Conservation (phyloP, 2,888 invertebrate species). For the Onthophagus sagittarius region DNA sequence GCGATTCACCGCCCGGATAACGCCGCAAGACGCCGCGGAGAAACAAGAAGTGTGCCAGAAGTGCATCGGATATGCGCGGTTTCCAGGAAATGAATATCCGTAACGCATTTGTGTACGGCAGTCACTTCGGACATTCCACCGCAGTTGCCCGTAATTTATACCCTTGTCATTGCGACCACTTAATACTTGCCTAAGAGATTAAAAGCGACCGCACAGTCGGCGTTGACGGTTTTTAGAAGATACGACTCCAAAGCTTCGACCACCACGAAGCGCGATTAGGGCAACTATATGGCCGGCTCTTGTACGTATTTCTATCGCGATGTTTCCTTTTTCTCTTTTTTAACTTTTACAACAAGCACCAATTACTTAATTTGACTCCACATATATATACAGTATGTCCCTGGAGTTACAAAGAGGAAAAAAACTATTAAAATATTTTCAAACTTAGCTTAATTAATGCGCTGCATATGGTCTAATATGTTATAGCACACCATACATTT, state of each 20-base stretch:
- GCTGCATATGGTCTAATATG: no score
- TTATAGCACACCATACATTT: no score
- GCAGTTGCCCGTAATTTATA: not conserved
- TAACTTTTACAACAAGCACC: not conserved
- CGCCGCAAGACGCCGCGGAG: not conserved
- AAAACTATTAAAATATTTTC: no score
- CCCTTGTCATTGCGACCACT: not conserved
- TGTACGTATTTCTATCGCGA: not conserved
- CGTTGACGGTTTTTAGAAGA: not conserved
- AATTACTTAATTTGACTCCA: not conserved
- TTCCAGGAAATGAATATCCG: not conserved
- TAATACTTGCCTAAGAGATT: not conserved
- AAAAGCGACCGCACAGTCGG: not conserved
- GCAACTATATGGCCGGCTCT: not conserved
- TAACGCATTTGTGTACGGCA: not conserved
- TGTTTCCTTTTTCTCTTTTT: not conserved
- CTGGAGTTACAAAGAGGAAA: no score
- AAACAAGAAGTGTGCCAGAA: constrained; percentile 8
- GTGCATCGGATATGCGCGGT: constrained; percentile 9
- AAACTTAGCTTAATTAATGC: no score
- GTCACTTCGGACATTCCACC: not conserved
- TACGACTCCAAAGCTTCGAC: not conserved
- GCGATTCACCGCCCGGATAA: not conserved
- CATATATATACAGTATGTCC: not conserved
- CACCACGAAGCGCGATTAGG: not conserved